A percentile compares a stretch with the other conserved stretches of the same genome.
Evolutionary conservation across 1,140 invertebrate genomes (phyloP).

Genomic region (Trachymyrmex septentrionalis): DNA sequence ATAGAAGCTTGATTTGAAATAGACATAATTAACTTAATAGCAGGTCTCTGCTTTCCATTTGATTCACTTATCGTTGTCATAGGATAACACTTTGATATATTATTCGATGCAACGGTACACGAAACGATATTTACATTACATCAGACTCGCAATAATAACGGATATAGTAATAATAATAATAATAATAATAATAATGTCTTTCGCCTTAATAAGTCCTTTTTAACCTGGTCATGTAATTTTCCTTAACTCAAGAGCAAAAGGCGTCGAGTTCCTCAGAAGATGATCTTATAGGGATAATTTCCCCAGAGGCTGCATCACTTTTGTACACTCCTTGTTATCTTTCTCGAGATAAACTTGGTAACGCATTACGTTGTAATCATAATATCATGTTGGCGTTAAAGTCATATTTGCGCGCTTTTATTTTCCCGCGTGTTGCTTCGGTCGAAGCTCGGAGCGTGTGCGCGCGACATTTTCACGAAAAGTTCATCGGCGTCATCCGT

Average conservation of each 20-base stretch:
- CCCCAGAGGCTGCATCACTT: constrained; percentile 59
- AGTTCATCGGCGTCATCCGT: not conserved
- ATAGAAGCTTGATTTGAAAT: not conserved
- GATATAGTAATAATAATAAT: constrained; percentile 12
- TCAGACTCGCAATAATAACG: constrained; percentile 24
- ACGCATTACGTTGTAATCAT: constrained; percentile 56
- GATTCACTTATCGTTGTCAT: not conserved
- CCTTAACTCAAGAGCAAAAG: constrained; percentile 35
- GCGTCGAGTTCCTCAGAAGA: constrained; percentile 26
- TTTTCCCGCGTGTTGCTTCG: not conserved
- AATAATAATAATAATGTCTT: constrained; percentile 31
- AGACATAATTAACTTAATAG: not conserved
- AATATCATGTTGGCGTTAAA: constrained; percentile 29
- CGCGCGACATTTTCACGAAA: constrained; percentile 18
- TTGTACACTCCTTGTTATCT: constrained; percentile 56
- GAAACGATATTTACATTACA: constrained; percentile 31
- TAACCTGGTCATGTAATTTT: constrained; percentile 46
- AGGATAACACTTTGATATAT: not conserved
- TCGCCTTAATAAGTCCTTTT: constrained; percentile 20
- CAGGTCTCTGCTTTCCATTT: not conserved
- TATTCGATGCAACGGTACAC: not conserved
- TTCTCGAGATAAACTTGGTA: constrained; percentile 31
- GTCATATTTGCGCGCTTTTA: constrained; percentile 9
- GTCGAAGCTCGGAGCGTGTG: not conserved
- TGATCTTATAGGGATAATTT: constrained; percentile 61